Percentiles rank a stretch among this genome's conserved stretches.
Conservation (phyloP, 2,797 vertebrate genomes). For the Lepilemur septentrionalis region DNA sequence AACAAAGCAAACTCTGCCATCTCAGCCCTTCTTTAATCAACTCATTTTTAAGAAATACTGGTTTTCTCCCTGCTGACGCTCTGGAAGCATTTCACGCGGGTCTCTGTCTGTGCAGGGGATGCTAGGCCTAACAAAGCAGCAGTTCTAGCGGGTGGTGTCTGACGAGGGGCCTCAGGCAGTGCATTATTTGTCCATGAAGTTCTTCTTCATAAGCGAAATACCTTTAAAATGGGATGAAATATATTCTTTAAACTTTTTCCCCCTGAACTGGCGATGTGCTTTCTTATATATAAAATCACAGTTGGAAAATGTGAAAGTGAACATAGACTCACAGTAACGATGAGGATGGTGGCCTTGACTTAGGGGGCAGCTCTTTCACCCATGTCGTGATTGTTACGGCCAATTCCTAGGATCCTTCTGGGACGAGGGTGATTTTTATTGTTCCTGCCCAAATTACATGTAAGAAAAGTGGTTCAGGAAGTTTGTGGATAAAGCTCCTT, state of each 20-base stretch:
- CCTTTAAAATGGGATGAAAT: not conserved
- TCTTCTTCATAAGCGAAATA: conserved; percentile 4
- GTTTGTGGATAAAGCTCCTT: not conserved
- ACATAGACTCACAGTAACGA: not conserved
- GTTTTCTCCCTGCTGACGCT: not conserved
- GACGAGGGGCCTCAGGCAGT: not conserved
- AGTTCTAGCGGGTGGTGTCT: fast-evolving
- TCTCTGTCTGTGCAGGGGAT: not conserved
- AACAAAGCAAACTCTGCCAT: not conserved
- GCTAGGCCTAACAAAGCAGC: not conserved
- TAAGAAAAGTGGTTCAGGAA: not conserved
- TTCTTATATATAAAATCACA: not conserved
- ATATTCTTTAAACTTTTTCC: not conserved
- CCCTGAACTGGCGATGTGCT: not conserved
- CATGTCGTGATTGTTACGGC: not conserved
- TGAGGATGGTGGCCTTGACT: not conserved
- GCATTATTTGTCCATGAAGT: not conserved
- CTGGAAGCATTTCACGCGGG: not conserved
- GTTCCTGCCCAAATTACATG: not conserved
- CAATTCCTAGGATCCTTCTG: not conserved
- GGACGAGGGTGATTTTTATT: not conserved
- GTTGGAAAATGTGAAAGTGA: not conserved
- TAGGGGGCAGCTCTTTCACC: not conserved
- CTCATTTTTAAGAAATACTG: not conserved
- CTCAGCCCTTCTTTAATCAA: not conserved